Evolutionary conservation across 2,113 vertebrate genomes (phyloP), one percentile per base, ranked within the genome.

Genomic region (Serinus canaria): DNA sequence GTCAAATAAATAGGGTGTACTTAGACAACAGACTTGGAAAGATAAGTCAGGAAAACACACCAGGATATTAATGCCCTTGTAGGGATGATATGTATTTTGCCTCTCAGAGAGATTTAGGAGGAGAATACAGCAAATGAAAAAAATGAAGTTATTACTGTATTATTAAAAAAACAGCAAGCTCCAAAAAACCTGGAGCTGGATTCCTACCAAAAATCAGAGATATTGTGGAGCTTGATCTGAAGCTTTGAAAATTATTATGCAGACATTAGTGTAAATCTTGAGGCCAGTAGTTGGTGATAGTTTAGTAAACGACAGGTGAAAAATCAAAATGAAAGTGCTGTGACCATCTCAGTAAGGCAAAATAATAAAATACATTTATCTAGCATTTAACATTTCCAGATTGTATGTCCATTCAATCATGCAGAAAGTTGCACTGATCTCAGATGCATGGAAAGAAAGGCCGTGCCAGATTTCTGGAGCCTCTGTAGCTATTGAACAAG

Each of bases 261-360:
- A 93, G 92, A 78, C 33, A 11, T 17, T 56, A 77, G 16, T 75
- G 27, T 95, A 87, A 90, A 90, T 92, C 80, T 77, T 88, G 49
- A 90, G 41, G 60, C 30, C 15, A 31, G 19, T 63, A 15, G 19
- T 82, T 27, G 39, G 19, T 92, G 73, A 49, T 52, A 63, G 56
- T 68, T 93, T 41, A 73, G 75, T 92, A 46, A 46, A 58, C 76
- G 64, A n/a, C 14, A 83, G 75, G 59, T 90, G 39, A 92, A 80
- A 90, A 95, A 83, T 85, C 62, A 64, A 69, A 85, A 76, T 46
- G 12, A 44, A 85, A 87, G 10, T 76, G 33, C 66, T 76, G 17
- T 79, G 74, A 90, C 58, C 18, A 49, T 88, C 66, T 47, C 23
- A 82, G 22, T 53, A 37, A 70, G 28, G 69, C 55, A 88, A 87